phyloP scores from a whole-genome alignment of 2,888 invertebrate species.

The Hemithea aestivaria region DNA sequence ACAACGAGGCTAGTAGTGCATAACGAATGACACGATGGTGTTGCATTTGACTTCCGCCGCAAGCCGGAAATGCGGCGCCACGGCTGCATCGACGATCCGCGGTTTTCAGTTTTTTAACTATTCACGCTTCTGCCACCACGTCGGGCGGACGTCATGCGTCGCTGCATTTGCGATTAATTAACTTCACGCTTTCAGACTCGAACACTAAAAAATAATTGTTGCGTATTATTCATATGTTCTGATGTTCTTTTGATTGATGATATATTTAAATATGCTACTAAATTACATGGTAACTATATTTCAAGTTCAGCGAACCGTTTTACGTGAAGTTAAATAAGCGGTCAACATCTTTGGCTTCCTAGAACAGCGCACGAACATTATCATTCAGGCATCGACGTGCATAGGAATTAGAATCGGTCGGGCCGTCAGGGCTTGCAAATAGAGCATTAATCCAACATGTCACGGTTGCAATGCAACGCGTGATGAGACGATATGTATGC shows the following conservation, averaged over 20 bases:
- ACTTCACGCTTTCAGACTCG: constrained; percentile 31
- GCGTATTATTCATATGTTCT: constrained; percentile 20
- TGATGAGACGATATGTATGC: constrained; percentile 64
- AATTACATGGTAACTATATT: constrained; percentile 3
- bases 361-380: constrained; percentile 28
- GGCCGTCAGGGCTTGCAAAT: constrained; percentile 46
- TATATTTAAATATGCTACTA: constrained; percentile 5
- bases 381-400: constrained; percentile 28
- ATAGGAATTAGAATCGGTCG: constrained; percentile 34
- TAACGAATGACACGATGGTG: constrained; percentile 53
- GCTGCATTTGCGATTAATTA: constrained; percentile 41
- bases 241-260: constrained; percentile 9
- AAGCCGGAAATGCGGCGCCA: constrained; percentile 65
- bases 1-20: constrained; percentile 57
- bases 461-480: constrained; percentile 54
- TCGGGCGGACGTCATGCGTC: constrained; percentile 54
- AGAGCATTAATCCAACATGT: constrained; percentile 51
- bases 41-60: constrained; percentile 67
- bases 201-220: constrained; percentile 26
- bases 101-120: constrained; percentile 38
- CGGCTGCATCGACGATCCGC: constrained; percentile 49
- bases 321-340: background rate
- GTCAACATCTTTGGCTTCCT: constrained; percentile 24
- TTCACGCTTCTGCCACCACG: constrained; percentile 48
- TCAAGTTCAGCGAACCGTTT: background rate